Conservation (phyloP, 2,888 invertebrate genomes). For the Barypeithes pellucidus region DNA sequence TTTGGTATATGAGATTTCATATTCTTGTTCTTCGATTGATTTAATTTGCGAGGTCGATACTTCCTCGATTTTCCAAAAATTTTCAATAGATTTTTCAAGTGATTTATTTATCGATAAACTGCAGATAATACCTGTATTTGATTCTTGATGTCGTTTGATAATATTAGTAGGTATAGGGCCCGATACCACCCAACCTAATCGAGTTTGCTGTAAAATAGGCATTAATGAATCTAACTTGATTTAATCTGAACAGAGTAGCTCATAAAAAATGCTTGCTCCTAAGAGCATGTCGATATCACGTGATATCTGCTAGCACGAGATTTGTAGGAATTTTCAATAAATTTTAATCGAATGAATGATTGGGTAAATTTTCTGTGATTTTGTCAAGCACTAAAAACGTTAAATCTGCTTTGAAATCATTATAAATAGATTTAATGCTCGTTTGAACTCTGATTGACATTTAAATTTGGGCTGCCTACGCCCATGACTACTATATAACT, state of each 20-base stretch:
- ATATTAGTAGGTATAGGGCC: slow-evolving; percentile 3
- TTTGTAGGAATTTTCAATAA: neutral
- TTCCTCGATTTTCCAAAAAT: slow-evolving; percentile 36
- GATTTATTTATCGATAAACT: slow-evolving; percentile 31
- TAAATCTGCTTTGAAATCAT: slow-evolving; percentile 19
- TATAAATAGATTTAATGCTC: slow-evolving; percentile 7
- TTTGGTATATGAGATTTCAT: slow-evolving; percentile 31
- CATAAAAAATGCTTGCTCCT: neutral
- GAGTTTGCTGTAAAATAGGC: neutral
- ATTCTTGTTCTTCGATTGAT: slow-evolving; percentile 39
- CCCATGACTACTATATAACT: slow-evolving; percentile 16
- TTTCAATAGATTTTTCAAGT: slow-evolving; percentile 27
- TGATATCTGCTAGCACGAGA: neutral
- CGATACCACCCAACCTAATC: slow-evolving; percentile 26
- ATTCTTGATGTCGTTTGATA: neutral
- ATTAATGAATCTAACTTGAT: neutral
- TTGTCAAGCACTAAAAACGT: slow-evolving; percentile 23
- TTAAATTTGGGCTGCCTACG: slow-evolving; percentile 19
- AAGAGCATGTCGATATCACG: neutral
- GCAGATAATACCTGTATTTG: neutral
- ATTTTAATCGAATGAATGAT: neutral
- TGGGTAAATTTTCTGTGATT: slow-evolving; percentile 25
- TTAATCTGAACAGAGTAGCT: neutral
- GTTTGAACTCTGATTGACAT: slow-evolving; percentile 8
- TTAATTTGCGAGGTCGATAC: slow-evolving; percentile 4